Conservation (phyloP, 2,888 invertebrate genomes). For the Drosophila prolongata region DNA sequence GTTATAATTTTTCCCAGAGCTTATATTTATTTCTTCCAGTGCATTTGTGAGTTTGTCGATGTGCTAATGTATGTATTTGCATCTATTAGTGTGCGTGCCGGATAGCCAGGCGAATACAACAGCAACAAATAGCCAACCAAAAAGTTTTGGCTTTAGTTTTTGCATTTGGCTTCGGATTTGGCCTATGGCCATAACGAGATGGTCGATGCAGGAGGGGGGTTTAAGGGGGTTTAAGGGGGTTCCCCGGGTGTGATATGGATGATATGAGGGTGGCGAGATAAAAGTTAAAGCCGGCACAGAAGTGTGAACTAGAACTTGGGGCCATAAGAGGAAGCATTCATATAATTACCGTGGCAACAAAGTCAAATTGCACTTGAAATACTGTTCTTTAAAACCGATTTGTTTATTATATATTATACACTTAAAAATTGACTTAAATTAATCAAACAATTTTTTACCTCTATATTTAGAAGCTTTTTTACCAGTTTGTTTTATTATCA, state of each 20-base stretch:
- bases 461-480: no score
- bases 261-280: constrained; percentile 9
- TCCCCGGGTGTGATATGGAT: no score
- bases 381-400: no score
- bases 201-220: background rate
- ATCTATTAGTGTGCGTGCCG: constrained; percentile 58
- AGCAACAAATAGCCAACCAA: constrained; percentile 56
- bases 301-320: constrained; percentile 21
- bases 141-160: constrained; percentile 61
- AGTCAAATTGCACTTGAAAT: background rate
- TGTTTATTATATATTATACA: no score
- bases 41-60: constrained; percentile 15
- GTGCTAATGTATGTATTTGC: constrained; percentile 64
- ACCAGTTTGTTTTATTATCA: no score
- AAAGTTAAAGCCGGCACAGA: constrained; percentile 50
- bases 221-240: background rate
- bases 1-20: no score
- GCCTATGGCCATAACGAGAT: constrained; percentile 47
- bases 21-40: background rate
- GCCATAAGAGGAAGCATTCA: constrained; percentile 4
- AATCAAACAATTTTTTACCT: no score
- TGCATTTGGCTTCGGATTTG: constrained; percentile 46
- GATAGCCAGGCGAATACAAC: constrained; percentile 36
- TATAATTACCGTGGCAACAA: background rate
- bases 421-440: no score